These are phyloP conservation scores for Laticauda laticaudata DNA, from an alignment of 2,113 vertebrate species.

Conservation along the genomic window DNA sequence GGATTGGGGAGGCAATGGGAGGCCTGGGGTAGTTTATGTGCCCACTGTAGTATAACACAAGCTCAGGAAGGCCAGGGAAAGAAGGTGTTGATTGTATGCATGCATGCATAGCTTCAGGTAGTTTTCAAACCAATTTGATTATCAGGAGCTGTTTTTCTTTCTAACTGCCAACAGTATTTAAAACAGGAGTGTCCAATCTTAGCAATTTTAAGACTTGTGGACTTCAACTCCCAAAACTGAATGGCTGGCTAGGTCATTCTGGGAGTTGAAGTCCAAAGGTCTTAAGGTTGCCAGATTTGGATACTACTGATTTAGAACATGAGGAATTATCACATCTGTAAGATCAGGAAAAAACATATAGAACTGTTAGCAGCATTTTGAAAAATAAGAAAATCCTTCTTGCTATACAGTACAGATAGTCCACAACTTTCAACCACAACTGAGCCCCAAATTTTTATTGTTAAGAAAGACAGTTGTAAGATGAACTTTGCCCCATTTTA, in stretches of 20 bases:
- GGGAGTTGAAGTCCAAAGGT: neutral
- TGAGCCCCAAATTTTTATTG: neutral
- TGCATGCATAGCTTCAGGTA: neutral
- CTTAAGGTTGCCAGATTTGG: neutral
- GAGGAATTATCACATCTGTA: neutral
- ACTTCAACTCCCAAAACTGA: neutral
- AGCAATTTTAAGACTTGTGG: neutral
- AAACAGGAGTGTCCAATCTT: neutral
- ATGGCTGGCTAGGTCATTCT: neutral
- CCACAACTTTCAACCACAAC: neutral
- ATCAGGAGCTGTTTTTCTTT: neutral
- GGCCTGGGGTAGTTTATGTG: neutral
- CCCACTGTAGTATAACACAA: neutral
- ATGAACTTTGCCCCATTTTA: neutral
- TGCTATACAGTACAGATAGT: neutral
- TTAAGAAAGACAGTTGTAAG: neutral
- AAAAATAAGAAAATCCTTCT: neutral
- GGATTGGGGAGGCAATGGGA: neutral
- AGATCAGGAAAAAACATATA: neutral
- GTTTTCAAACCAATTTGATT: constrained; percentile 5
- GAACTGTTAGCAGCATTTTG: neutral
- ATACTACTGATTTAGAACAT: neutral
- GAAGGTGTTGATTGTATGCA: neutral
- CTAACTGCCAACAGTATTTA: neutral
- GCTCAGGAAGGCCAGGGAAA: neutral